Conservation (phyloP, 2,113 vertebrate species). For the Clarias gariepinus region DNA sequence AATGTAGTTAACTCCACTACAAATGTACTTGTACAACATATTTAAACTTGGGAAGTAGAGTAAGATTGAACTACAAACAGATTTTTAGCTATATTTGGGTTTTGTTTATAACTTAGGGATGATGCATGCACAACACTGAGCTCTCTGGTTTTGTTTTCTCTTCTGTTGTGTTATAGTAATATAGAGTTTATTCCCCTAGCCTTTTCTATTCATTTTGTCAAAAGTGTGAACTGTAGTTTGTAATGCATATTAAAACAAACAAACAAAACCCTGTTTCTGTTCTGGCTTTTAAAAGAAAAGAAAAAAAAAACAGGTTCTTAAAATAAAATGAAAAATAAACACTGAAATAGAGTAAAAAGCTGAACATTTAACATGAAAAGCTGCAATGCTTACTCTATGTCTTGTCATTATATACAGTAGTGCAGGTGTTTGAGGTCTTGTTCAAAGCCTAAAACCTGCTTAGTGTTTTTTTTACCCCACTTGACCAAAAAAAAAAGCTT, state of each 20-base stretch:
- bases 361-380: not conserved
- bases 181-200: not conserved
- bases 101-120: not conserved
- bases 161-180: not conserved
- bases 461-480: not conserved
- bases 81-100: not conserved
- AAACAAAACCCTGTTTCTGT: not conserved
- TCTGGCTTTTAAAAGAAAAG: not conserved
- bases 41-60: not conserved
- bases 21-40: not conserved
- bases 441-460: slow-evolving; percentile 16
- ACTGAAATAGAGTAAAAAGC: not conserved
- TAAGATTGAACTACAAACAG: not conserved
- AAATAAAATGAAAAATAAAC: not conserved
- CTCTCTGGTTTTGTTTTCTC: not conserved
- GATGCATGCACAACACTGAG: not conserved
- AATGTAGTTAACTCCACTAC: not conserved
- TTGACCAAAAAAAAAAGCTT: not conserved
- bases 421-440: not conserved
- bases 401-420: slow-evolving; percentile 12
- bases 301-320: not conserved
- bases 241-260: not conserved
- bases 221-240: not conserved
- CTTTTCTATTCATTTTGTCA: not conserved
- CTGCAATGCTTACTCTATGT: not conserved